Percentiles rank a stretch among this genome's conserved stretches.
phyloP scores from a whole-genome alignment of 1,140 invertebrate genomes.

The Lasioglossum baleicum region DNA sequence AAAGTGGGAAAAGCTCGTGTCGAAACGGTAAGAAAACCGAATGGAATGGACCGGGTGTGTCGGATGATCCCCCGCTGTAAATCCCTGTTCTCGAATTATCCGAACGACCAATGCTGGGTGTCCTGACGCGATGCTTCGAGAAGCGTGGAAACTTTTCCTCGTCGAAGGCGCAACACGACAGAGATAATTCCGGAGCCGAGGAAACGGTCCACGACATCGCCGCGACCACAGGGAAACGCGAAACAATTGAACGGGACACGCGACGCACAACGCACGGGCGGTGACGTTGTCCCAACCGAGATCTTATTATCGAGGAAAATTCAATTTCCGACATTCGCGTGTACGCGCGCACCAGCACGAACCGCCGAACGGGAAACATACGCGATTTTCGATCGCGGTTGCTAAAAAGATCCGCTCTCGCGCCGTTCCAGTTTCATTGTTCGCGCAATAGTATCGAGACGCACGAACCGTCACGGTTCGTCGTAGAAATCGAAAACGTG shows the following conservation, averaged over 20 bases:
- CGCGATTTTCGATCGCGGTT: slow-evolving; percentile 1
- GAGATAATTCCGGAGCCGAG: background rate
- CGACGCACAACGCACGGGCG: too few relatives aligned
- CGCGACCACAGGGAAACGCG: background rate
- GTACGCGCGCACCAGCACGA: background rate
- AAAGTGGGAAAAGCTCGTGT: too few relatives aligned
- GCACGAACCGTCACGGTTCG: background rate
- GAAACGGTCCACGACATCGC: background rate
- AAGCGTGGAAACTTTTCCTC: background rate
- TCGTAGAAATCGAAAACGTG: too few relatives aligned
- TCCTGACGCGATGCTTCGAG: background rate
- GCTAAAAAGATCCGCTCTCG: background rate
- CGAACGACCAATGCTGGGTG: background rate
- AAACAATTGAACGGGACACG: slow-evolving; percentile 3
- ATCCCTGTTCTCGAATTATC: background rate
- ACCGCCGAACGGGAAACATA: background rate
- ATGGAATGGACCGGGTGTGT: background rate
- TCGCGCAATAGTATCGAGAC: background rate
- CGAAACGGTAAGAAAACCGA: background rate
- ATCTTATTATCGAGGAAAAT: slow-evolving; percentile 27
- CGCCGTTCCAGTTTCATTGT: background rate
- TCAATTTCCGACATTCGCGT: slow-evolving; percentile 11
- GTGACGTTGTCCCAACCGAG: background rate
- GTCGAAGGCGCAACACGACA: background rate
- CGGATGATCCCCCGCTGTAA: background rate